A percentile compares a stretch with the other conserved stretches of the same genome.
phyloP scores from a whole-genome alignment of 2,797 vertebrate species.

The Schizothorax lantsangensis region DNA sequence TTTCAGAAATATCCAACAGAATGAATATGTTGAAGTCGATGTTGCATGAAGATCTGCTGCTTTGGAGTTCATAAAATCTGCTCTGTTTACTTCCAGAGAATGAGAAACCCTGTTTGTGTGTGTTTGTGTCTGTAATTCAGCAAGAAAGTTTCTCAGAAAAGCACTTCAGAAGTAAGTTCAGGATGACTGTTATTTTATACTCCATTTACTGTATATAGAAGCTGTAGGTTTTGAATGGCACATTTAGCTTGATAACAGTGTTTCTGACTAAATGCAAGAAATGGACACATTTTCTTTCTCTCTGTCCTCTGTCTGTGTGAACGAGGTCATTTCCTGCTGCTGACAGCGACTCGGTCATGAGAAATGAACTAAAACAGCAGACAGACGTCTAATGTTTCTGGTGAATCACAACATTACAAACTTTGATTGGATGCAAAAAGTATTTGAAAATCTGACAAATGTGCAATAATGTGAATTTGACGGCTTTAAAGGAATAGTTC shows the following conservation, averaged over 20 bases:
- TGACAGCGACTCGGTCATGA: neutral
- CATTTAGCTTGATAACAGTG: slow-evolving; percentile 8
- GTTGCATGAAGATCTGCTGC: neutral
- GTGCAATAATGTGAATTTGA: neutral
- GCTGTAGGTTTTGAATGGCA: neutral
- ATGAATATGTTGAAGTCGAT: neutral
- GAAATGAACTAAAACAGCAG: neutral
- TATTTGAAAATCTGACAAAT: neutral
- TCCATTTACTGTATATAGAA: neutral
- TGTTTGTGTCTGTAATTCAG: neutral
- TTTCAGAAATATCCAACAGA: neutral
- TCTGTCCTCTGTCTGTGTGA: neutral
- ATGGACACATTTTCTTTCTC: neutral
- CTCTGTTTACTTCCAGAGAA: neutral
- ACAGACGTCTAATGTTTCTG: neutral
- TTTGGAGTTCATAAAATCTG: neutral
- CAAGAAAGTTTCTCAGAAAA: neutral
- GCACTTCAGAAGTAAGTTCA: neutral
- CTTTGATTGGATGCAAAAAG: neutral
- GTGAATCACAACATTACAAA: neutral
- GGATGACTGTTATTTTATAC: neutral
- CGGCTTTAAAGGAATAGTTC: neutral
- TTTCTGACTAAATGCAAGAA: neutral
- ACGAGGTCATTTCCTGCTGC: neutral
- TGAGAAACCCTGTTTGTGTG: neutral